These are phyloP conservation scores for Anguilla pacifica DNA, from an alignment of 2,797 vertebrate species.

Conservation along the genomic window DNA sequence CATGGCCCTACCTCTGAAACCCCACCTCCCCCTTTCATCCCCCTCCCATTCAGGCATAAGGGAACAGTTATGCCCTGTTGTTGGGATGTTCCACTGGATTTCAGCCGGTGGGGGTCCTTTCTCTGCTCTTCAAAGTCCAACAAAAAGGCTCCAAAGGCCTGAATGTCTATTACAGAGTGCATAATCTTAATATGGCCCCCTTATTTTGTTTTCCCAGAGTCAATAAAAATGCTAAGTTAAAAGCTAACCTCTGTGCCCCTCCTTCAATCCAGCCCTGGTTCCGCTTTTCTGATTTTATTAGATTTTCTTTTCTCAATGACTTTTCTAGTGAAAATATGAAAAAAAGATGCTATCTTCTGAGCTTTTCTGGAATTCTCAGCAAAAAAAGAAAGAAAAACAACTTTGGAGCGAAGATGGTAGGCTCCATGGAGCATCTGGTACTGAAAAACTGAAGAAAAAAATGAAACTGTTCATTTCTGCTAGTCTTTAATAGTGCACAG, in stretches of 20 bases:
- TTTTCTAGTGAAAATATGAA: constrained; percentile 19
- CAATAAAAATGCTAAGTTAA: constrained; percentile 86
- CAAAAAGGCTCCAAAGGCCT: constrained; percentile 72
- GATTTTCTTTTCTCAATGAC: constrained; percentile 59
- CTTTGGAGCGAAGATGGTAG: neutral
- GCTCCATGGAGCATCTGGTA: constrained; percentile 23
- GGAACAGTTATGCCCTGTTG: constrained; percentile 86
- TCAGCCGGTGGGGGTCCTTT: constrained; percentile 86
- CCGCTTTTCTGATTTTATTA: constrained; percentile 53
- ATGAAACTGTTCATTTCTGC: neutral
- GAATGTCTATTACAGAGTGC: constrained; percentile 85
- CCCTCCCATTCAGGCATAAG: constrained; percentile 92
- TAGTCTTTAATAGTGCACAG: constrained; percentile 13
- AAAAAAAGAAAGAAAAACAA: neutral
- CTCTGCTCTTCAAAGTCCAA: constrained; percentile 79
- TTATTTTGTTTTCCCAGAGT: constrained; percentile 88
- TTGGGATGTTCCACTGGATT: constrained; percentile 86
- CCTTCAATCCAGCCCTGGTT: constrained; percentile 56
- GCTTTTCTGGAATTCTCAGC: neutral
- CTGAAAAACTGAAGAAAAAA: constrained; percentile 39
- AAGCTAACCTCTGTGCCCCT: constrained; percentile 57
- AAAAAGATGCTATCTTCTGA: neutral
- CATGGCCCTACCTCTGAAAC: constrained; percentile 98
- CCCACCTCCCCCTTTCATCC: constrained; percentile 98
- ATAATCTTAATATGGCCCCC: constrained; percentile 89